Evolutionary conservation across 2,113 vertebrate species (phyloP).

Genomic region (Caranx ignobilis): DNA sequence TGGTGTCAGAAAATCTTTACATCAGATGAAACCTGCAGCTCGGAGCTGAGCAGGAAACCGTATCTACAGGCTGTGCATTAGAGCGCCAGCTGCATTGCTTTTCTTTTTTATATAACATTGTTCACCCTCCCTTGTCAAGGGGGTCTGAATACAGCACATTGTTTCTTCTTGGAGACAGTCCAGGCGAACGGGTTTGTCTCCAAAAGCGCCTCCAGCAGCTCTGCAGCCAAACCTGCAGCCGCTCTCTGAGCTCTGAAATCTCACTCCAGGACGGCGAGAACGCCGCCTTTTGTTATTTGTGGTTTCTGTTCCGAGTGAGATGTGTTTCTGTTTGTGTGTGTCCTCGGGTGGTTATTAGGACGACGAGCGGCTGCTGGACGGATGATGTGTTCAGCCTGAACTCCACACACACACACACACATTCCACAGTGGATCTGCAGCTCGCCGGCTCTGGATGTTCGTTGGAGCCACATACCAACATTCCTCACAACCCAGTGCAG

Average conservation of each 20-base stretch:
- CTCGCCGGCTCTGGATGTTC: conserved; percentile 61
- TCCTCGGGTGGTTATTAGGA: conserved; percentile 60
- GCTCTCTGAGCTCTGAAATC: conserved; percentile 50
- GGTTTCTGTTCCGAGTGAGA: conserved; percentile 22
- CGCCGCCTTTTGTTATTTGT: conserved; percentile 44
- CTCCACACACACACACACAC: conserved; percentile 53
- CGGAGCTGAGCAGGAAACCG: conserved; percentile 34
- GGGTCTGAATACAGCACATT: conserved; percentile 79
- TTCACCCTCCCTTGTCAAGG: conserved; percentile 45
- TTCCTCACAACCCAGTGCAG: conserved; percentile 69
- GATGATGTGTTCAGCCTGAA: conserved; percentile 42
- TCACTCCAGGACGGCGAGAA: conserved; percentile 49
- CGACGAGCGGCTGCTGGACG: conserved; percentile 53
- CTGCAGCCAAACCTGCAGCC: conserved; percentile 68
- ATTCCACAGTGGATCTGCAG: conserved; percentile 73
- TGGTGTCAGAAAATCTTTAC: conserved; percentile 16
- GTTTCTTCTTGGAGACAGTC: conserved; percentile 77
- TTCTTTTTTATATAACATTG: conserved; percentile 35
- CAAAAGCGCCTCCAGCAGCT: conserved; percentile 68
- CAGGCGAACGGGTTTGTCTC: conserved; percentile 75
- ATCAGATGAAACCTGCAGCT: conserved; percentile 15
- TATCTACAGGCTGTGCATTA: conserved; percentile 57
- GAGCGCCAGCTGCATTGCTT: conserved; percentile 62
- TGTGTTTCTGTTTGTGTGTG: conserved; percentile 31
- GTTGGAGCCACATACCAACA: conserved; percentile 73